Conservation (phyloP, 2,888 invertebrate species). For the Xanthorhoe spadicearia region DNA sequence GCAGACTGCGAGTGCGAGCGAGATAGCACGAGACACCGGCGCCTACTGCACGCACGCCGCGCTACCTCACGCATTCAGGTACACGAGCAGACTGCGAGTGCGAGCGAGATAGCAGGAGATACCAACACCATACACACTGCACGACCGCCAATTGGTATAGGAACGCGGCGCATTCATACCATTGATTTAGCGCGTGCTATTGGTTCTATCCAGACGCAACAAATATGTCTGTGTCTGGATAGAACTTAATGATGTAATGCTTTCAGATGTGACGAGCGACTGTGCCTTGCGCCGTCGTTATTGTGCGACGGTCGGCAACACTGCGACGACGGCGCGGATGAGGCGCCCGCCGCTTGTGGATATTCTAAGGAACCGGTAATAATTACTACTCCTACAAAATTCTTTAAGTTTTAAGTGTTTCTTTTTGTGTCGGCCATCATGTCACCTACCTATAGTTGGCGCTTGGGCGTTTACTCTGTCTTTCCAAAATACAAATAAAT, state of each 20-base stretch:
- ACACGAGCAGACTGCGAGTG: neutral
- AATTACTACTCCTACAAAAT: neutral
- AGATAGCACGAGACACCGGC: too few species aligned
- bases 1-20: neutral
- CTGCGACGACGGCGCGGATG: constrained; percentile 93
- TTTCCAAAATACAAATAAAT: too few species aligned
- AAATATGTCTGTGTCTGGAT: neutral
- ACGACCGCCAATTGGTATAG: too few species aligned
- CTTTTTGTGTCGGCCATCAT: too few species aligned
- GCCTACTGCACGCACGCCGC: constrained; percentile 40
- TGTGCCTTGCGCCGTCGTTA: constrained; percentile 87
- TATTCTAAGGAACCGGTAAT: constrained; percentile 64
- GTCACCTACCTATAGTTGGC: too few species aligned
- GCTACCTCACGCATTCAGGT: constrained; percentile 73
- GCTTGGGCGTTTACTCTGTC: too few species aligned
- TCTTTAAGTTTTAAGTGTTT: too few species aligned
- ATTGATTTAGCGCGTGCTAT: too few species aligned
- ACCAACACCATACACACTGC: too few species aligned
- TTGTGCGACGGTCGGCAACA: constrained; percentile 92
- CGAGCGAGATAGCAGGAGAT: too few species aligned
- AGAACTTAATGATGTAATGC: neutral
- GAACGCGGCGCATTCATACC: too few species aligned
- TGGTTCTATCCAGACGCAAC: too few species aligned
- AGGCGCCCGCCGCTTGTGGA: constrained; percentile 87
- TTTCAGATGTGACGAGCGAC: constrained; percentile 86